phyloP scores from a whole-genome alignment of 2,113 vertebrate genomes.

The Irena cyanogastra region DNA sequence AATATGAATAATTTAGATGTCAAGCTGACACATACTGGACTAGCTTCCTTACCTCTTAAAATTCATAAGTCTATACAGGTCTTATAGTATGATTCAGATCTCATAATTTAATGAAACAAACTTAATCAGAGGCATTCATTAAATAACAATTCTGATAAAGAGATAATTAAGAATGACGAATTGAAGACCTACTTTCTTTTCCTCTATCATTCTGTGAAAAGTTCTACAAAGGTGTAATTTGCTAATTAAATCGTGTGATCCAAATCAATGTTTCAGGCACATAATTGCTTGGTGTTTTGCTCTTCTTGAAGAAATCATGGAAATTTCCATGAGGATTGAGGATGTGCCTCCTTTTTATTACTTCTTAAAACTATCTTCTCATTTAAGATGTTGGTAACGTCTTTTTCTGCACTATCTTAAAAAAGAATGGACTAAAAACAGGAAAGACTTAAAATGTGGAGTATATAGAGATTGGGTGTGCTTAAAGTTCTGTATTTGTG shows the following conservation, averaged over 20 bases:
- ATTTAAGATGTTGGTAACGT: background rate
- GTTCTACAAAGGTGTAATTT: conserved; percentile 12
- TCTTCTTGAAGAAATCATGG: conserved; percentile 7
- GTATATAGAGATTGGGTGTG: background rate
- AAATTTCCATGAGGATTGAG: conserved; percentile 23
- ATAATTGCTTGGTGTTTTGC: background rate
- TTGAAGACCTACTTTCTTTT: conserved; percentile 25
- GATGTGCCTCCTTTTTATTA: background rate
- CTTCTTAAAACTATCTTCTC: background rate
- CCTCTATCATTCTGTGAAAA: background rate
- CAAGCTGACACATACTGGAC: background rate
- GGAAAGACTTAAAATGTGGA: background rate
- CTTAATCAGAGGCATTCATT: conserved; percentile 33
- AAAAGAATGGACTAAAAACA: background rate
- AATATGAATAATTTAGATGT: background rate
- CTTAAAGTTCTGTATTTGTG: background rate
- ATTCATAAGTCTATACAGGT: conserved; percentile 28
- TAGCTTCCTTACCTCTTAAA: background rate
- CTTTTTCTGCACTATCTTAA: background rate
- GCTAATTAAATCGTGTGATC: conserved; percentile 19
- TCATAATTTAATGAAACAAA: conserved; percentile 27
- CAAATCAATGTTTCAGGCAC: background rate
- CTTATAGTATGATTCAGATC: conserved; percentile 29
- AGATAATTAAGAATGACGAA: conserved; percentile 49
- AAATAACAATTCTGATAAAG: conserved; percentile 10